phyloP scores from a whole-genome alignment of 2,888 invertebrate species.

The Odontocolon sp. region DNA sequence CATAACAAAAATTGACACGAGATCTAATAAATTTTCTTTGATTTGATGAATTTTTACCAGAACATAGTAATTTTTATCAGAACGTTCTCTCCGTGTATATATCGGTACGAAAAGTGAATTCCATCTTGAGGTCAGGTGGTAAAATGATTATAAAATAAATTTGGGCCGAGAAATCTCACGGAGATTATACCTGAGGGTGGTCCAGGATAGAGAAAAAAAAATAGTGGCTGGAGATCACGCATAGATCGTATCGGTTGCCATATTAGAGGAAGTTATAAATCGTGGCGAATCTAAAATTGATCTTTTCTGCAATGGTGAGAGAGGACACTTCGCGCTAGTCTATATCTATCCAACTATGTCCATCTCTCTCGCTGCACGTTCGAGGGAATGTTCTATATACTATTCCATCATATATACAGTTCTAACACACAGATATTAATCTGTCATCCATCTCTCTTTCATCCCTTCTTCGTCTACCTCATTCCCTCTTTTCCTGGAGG shows the following conservation, averaged over 20 bases:
- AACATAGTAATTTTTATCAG: too few species aligned
- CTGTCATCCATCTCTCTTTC: slow-evolving; percentile 56
- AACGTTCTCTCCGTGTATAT: too few species aligned
- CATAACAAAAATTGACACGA: too few species aligned
- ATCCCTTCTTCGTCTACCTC: slow-evolving; percentile 38
- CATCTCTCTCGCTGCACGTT: slow-evolving; percentile 44
- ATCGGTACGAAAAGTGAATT: too few species aligned
- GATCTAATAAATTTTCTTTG: too few species aligned
- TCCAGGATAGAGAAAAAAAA: slow-evolving; percentile 7
- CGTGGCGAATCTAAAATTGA: slow-evolving; percentile 81
- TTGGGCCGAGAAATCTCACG: slow-evolving; percentile 15
- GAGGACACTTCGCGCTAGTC: slow-evolving; percentile 65
- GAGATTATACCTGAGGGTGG: slow-evolving; percentile 26
- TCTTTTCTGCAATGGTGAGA: slow-evolving; percentile 75
- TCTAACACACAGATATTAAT: slow-evolving; percentile 60
- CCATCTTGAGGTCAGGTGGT: too few species aligned
- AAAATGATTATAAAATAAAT: slow-evolving; percentile 3
- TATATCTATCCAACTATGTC: slow-evolving; percentile 10
- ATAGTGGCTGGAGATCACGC: slow-evolving; percentile 40
- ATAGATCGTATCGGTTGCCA: slow-evolving; percentile 74
- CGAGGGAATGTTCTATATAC: slow-evolving; percentile 48
- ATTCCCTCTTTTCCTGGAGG: slow-evolving; percentile 21
- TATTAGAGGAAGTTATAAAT: slow-evolving; percentile 81
- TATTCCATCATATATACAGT: slow-evolving; percentile 32
- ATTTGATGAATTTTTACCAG: too few species aligned